Conservation (phyloP, 2,113 vertebrate genomes). For the Bostrychus sinensis region DNA sequence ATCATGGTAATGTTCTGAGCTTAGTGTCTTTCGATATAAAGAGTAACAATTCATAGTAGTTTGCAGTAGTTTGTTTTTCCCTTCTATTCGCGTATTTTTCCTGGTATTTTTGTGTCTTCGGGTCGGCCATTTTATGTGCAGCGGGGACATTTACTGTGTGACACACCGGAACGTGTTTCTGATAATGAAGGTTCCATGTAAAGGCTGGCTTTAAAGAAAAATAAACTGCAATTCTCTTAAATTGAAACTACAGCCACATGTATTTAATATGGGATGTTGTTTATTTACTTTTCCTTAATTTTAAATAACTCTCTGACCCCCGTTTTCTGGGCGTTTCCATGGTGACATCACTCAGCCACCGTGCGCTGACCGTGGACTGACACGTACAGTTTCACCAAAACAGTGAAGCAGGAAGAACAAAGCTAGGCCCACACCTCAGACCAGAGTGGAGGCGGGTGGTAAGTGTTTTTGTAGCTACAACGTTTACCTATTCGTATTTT, state of each 20-base stretch:
- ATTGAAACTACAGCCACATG: background rate
- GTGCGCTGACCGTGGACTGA: constrained; percentile 42
- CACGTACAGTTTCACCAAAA: constrained; percentile 47
- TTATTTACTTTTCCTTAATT: background rate
- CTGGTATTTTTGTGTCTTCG: background rate
- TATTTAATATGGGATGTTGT: background rate
- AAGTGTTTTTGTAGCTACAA: background rate
- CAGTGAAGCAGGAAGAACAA: constrained; percentile 43
- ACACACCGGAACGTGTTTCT: constrained; percentile 31
- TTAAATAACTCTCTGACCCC: background rate
- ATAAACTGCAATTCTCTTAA: background rate
- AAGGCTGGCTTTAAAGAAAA: fast-evolving
- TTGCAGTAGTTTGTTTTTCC: too few species aligned
- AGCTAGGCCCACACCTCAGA: background rate
- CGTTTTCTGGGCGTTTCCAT: constrained; percentile 54
- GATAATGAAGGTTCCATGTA: background rate
- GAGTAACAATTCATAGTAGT: too few species aligned
- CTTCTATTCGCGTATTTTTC: background rate
- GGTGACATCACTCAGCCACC: constrained; percentile 50
- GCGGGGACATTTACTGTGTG: constrained; percentile 31
- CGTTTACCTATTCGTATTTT: fast-evolving
- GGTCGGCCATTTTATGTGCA: constrained; percentile 72
- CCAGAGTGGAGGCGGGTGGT: constrained; percentile 1
- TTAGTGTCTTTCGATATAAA: too few species aligned
- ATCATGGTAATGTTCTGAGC: too few species aligned